phyloP scores from a whole-genome alignment of 2,797 vertebrate species.

The Anguilla obscura region DNA sequence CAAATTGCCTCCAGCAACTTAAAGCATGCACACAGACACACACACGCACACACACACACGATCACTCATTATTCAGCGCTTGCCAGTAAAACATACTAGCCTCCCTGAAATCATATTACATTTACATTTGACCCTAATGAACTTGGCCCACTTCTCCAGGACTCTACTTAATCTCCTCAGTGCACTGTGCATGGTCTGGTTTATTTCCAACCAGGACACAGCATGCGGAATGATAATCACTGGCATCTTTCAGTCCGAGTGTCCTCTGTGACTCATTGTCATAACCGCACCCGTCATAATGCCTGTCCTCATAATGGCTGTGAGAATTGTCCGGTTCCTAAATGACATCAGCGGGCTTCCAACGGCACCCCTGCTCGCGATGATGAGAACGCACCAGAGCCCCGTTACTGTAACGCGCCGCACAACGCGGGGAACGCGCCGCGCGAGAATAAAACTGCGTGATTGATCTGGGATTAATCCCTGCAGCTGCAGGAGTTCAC shows the following conservation, averaged over 20 bases:
- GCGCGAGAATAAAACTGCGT: neutral
- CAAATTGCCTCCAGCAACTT: constrained; percentile 44
- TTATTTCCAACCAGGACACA: neutral
- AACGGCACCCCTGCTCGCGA: neutral
- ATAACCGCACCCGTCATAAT: neutral
- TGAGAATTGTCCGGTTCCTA: neutral
- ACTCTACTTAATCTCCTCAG: neutral
- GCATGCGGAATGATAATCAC: constrained; percentile 4
- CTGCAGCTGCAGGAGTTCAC: neutral
- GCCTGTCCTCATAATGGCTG: neutral
- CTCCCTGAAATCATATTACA: neutral
- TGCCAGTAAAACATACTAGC: neutral
- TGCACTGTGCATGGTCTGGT: neutral
- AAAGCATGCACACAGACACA: neutral
- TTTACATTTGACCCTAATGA: neutral
- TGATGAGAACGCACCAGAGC: neutral
- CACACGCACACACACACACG: neutral
- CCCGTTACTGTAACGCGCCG: neutral
- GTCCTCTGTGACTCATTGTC: neutral
- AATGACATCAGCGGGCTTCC: neutral
- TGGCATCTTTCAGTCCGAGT: neutral
- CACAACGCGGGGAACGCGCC: too few species aligned
- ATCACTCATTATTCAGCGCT: neutral
- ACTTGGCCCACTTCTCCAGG: constrained; percentile 11
- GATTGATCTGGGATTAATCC: neutral